A percentile compares a stretch with the other conserved stretches of the same genome.
Conservation (phyloP, 2,888 invertebrate genomes). For the Lithophane ornitopus region DNA sequence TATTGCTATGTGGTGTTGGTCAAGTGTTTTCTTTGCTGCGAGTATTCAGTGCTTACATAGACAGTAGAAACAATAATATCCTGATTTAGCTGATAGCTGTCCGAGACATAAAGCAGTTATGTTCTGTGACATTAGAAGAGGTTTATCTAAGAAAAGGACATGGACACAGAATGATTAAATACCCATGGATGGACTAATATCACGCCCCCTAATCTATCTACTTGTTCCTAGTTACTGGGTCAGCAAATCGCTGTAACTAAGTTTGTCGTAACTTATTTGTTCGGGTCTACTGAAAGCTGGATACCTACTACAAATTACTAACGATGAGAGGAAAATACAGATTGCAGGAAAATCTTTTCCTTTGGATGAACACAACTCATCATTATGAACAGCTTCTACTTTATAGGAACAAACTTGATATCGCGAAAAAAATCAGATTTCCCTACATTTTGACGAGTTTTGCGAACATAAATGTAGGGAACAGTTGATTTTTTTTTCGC, state of each 20-base stretch:
- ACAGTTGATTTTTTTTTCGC: no score
- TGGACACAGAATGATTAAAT: constrained; percentile 37
- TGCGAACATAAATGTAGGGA: no score
- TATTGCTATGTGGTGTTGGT: not conserved
- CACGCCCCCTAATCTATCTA: constrained; percentile 43
- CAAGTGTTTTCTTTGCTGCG: constrained; percentile 23
- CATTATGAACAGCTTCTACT: no score
- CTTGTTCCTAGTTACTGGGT: constrained; percentile 22
- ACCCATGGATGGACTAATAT: constrained; percentile 15
- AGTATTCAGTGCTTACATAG: constrained; percentile 19
- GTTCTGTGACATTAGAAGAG: not conserved
- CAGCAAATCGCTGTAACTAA: constrained; percentile 27
- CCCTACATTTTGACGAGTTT: no score
- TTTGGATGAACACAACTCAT: not conserved
- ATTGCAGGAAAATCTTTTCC: not conserved
- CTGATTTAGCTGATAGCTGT: not conserved
- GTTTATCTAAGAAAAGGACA: not conserved
- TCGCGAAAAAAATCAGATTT: no score
- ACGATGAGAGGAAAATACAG: not conserved
- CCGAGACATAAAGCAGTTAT: not conserved
- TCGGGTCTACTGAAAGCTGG: not conserved
- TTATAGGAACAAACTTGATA: no score
- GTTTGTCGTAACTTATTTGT: constrained; percentile 21
- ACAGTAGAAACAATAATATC: constrained; percentile 9
- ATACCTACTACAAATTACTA: not conserved